Conservation (phyloP, 1,140 invertebrate genomes). For the Pomacea maculata region DNA sequence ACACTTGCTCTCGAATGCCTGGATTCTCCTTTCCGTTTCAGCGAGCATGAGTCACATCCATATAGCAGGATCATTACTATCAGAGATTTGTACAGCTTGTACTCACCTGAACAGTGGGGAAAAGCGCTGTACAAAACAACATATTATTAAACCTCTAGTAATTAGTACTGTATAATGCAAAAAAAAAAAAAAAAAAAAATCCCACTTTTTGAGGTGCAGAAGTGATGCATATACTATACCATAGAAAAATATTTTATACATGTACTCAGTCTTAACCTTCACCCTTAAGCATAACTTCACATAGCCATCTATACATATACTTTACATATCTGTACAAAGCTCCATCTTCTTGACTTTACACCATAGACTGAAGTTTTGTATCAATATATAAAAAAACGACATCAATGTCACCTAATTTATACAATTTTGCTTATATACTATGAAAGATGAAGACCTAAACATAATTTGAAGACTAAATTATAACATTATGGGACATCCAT, state of each 20-base stretch:
- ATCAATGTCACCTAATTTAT: background rate
- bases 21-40: too few relatives aligned
- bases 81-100: too few relatives aligned
- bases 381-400: background rate
- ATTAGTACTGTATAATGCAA: background rate
- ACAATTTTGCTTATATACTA: background rate
- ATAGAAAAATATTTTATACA: background rate
- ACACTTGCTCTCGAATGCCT: too few relatives aligned
- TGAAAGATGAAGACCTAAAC: background rate
- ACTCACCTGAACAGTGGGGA: too few relatives aligned
- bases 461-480: background rate
- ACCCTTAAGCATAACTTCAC: background rate
- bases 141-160: background rate
- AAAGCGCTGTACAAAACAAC: too few relatives aligned
- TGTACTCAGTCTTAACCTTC: background rate
- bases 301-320: background rate
- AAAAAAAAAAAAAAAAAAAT: background rate
- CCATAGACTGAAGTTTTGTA: background rate
- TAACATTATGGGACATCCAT: background rate
- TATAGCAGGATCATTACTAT: too few relatives aligned
- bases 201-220: background rate
- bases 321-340: background rate
- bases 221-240: background rate
- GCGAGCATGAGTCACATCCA: too few relatives aligned
- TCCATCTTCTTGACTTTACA: background rate